A percentile compares a stretch with the other conserved stretches of the same genome.
These are phyloP conservation scores for Tridacna crocea DNA, from an alignment of 2,888 invertebrate genomes.

Conservation along the genomic window DNA sequence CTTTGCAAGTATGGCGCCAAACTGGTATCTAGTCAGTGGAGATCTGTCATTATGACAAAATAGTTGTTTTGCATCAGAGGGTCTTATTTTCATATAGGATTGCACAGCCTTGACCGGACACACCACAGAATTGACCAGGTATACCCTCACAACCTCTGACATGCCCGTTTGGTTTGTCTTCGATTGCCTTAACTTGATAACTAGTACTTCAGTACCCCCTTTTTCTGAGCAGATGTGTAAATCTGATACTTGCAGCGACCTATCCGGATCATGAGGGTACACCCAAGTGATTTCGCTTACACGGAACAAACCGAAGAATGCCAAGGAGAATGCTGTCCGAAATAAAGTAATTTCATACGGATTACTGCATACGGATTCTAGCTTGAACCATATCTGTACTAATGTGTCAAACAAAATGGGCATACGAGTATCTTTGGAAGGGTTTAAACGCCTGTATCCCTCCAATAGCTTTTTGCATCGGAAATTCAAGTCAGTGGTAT, in stretches of 20 bases:
- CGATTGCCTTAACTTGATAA: conserved; percentile 2
- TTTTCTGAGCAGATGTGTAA: too few species aligned
- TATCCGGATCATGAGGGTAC: not conserved
- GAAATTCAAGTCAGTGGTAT: conserved; percentile 25
- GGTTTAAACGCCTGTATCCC: conserved; percentile 29
- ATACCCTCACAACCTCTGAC: too few species aligned
- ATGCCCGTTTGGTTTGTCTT: conserved; percentile 49
- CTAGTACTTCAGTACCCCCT: conserved; percentile 5
- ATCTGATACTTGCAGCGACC: conserved; percentile 18
- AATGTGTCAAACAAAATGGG: conserved; percentile 24
- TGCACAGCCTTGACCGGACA: too few species aligned
- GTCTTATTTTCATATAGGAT: conserved; percentile 7
- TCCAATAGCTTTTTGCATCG: conserved; percentile 35
- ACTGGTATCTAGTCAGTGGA: conserved; percentile 37
- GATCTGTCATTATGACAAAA: conserved; percentile 28
- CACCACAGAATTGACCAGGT: too few species aligned
- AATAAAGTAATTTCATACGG: conserved; percentile 33
- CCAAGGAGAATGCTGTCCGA: conserved; percentile 29
- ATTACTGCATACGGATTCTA: conserved; percentile 24
- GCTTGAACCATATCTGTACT: not conserved
- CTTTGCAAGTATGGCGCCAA: conserved; percentile 33
- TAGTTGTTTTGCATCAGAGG: too few species aligned
- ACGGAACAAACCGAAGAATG: conserved; percentile 47
- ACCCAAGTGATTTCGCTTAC: conserved; percentile 40
- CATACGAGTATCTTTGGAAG: conserved; percentile 5